phyloP scores from a whole-genome alignment of 2,888 invertebrate genomes.

The Rugalucina vietnamica region DNA sequence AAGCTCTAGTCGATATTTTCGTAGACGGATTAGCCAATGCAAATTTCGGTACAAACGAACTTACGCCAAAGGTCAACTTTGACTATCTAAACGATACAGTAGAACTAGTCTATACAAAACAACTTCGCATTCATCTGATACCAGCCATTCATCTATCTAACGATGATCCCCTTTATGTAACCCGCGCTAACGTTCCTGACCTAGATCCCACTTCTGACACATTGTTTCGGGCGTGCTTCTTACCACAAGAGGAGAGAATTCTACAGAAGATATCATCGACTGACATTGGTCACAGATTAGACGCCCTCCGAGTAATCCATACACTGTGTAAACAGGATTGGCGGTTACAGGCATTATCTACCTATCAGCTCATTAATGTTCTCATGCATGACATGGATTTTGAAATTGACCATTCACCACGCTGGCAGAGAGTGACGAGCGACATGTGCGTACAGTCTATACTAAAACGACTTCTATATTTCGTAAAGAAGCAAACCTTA shows the following conservation, averaged over 20 bases:
- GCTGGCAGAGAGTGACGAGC: constrained; percentile 76
- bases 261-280: constrained; percentile 52
- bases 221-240: constrained; percentile 54
- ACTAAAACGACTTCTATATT: constrained; percentile 69
- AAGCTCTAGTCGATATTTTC: constrained; percentile 66
- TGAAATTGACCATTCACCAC: constrained; percentile 74
- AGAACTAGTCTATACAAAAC: constrained; percentile 58
- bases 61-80: constrained; percentile 54
- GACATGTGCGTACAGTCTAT: constrained; percentile 73
- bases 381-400: constrained; percentile 77
- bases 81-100: constrained; percentile 58
- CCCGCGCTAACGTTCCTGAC: constrained; percentile 56
- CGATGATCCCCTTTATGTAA: constrained; percentile 57
- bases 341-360: constrained; percentile 57
- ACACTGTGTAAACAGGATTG: constrained; percentile 61
- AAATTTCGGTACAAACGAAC: constrained; percentile 52
- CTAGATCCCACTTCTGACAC: constrained; percentile 59
- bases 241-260: constrained; percentile 52
- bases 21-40: constrained; percentile 62
- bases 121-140: constrained; percentile 49
- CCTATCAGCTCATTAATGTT: constrained; percentile 77
- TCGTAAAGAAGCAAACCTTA: constrained; percentile 62
- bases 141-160: constrained; percentile 52
- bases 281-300: constrained; percentile 59
- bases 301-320: constrained; percentile 57